Base-by-base conservation (phyloP, 2,113 vertebrate genomes). In the Centropus bengalensis region DNA sequence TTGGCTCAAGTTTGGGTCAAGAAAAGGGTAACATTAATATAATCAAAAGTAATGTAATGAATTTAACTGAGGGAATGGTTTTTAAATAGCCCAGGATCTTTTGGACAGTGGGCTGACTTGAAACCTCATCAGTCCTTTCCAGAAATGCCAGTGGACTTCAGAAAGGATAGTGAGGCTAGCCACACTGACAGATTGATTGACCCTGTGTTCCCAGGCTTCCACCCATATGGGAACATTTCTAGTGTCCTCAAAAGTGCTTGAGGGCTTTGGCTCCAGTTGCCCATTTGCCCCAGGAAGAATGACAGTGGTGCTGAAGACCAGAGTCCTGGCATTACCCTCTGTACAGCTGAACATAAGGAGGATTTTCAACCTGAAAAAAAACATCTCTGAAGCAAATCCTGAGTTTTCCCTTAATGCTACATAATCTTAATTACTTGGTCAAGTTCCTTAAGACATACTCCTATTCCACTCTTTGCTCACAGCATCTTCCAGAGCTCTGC, bases 1-100 rank as follows among this genome's bases (percentile, higher is more conserved):
- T 85, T 94, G 83, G 77, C 74, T 94, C 15, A 93, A 82, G 70
- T 79, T 69, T 93, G 69, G 89, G 95, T 94, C 89, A 92, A 59
- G 87, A 78, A 95, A 89, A 93, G 89, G 70, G 80, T 87, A 96
- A 91, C 58, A 28, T 79, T 79, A 93, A 70, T 87, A 91, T 85
- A 92, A 94, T 79, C 77, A 85, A 82, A 84, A 91, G n/a, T 33
- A 89, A 68, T 54, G 22, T 56, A 81, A 87, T 85, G 77, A 69
- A 87, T 90, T 68, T n/a, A 70, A 87, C 36, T 11, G 49, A 26
- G 17, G 44, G 67, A 60, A 85, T 15, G 14, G 58, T 83, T 95
- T 86, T 45, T 79, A 91, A 96, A 87, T 70, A 96, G 60, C 26
- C 56, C 52, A 56, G 67, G 63, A 38, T 75, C 64, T 94, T 94